Evolutionary conservation across 2,888 invertebrate species (phyloP).

Genomic region (Megamerina dolium): DNA sequence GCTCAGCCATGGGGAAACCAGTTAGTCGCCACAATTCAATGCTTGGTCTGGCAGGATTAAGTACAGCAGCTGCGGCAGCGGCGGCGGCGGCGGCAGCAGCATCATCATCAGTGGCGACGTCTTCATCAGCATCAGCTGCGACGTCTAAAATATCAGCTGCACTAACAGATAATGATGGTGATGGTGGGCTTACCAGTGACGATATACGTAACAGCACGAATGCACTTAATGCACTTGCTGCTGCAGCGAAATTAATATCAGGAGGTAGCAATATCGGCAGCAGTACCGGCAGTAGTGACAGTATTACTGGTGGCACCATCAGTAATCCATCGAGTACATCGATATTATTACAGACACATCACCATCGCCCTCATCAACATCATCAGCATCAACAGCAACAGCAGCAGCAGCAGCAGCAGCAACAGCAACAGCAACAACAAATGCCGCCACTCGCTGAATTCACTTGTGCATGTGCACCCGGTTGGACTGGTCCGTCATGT

Average conservation of each 20-base stretch:
- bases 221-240: conserved; percentile 50
- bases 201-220: conserved; percentile 12
- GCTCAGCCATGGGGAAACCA: conserved; percentile 49
- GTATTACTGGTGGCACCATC: not conserved
- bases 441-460: conserved; percentile 53
- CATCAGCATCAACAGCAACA: conserved; percentile 7
- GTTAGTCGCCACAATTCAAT: conserved; percentile 42
- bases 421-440: conserved; percentile 24
- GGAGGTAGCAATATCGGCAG: conserved; percentile 20
- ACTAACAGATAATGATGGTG: no score
- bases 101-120: conserved; percentile 6
- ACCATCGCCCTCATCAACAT: conserved; percentile 21
- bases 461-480: conserved; percentile 72
- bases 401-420: conserved; percentile 19
- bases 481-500: conserved; percentile 79
- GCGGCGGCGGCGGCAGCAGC: conserved; percentile 1
- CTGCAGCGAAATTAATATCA: conserved; percentile 43
- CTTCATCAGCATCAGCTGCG: no score
- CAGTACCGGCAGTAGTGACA: conserved; percentile 10
- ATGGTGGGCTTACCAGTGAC: no score
- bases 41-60: conserved; percentile 35
- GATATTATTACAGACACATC: conserved; percentile 20
- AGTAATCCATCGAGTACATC: conserved; percentile 5
- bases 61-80: conserved; percentile 21
- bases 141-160: no score